Base-by-base conservation (phyloP, 2,113 vertebrate genomes). In the Heteronetta atricapilla region DNA sequence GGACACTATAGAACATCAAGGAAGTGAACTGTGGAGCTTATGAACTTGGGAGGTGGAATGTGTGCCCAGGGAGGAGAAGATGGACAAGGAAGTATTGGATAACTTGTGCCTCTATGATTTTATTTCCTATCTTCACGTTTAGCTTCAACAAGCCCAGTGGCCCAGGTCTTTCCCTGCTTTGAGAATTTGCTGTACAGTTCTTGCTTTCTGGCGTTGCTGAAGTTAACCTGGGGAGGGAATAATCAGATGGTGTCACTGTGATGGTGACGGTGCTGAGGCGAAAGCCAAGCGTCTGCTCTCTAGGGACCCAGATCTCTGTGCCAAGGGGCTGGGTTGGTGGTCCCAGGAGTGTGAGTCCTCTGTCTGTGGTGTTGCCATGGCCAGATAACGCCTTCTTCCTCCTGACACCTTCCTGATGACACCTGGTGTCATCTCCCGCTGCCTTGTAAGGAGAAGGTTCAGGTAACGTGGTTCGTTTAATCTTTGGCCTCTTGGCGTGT, bases 11-110 rank as follows among this genome's bases (percentile, higher is more conserved):
- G 70, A 91, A 88, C 46, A 83, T 80, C 81, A 38, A 73, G 75
- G 77, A 92, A 93, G 38, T 56, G 86, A 88, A 76, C 67, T 93
- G 74, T 3, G 12, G 74, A 90, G 70, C 88, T 89, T 0, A 68
- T 63, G 90, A 76, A 48, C 36, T 34, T 46, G 44, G 72, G 80
- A 83, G 87, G 70, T n/a, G 67, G 52, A 80, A 5, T 63, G 64
- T 92, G 82, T 93, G 83, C 84, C 83, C 85, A 75, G 83, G 92
- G 91, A 97, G 81, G 86, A 96, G 82, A 74, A 60, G 86, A 93
- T 63, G 76, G 69, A 87, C 63, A 34, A 88, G 92, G 68, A 91
- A 80, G 48, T 81, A 55, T 34, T 74, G 34, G 76, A 36, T 72
- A 20, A 26, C 33, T 68, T n/a, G 59, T 59, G 88, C 88, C 64